Base-by-base conservation (phyloP, 2,113 vertebrate genomes). In the Pyxicephalus adspersus region DNA sequence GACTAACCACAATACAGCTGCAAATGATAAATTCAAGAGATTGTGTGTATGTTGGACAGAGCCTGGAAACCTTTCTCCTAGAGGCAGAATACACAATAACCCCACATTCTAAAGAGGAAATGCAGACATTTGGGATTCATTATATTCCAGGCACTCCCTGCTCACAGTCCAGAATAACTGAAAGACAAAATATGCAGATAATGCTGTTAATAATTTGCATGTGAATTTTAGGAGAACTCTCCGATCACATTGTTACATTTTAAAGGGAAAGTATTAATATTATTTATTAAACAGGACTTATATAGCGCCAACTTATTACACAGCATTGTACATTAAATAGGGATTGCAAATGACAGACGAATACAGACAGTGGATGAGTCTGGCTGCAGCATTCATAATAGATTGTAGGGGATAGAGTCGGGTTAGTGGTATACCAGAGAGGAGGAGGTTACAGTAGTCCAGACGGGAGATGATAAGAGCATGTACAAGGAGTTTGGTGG, bases 1-100 rank as follows among this genome's bases (percentile, higher is more conserved):
- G 18, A 64, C 13, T 15, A 64, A 80, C 31, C 77, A 71, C 77
- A 68, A 28, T 16, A 64, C 68, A 81, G 31, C 78, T 72, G 68
- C 64, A n/a, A 61, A 26, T 52, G 38, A 71, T 70, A 54, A 64
- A 29, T 65, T 8, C 16, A 54, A 66, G 52, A 80, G 17, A 72
- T 23, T 63, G 63, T 64, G 26, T 61, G 61, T 55, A 23, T 52
- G 58, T 72, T 73, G 68, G 68, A 64, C 19, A 13, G 7, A 55
- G 52, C 5, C 38, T 31, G 52, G 20, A 67, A 25, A 67, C 13
- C 28, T 50, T 80, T 80, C 13, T 31, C n/a, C 79, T 55, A 25
- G 79, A 73, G 60, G 68, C 68, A 52, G 55, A 81, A 31, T 31
- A 16, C 34, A 17, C 25, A 80, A 34, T 64, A 72, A 80, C 45